Conservation (phyloP, 2,113 vertebrate species). For the Pachycephala philippinensis region DNA sequence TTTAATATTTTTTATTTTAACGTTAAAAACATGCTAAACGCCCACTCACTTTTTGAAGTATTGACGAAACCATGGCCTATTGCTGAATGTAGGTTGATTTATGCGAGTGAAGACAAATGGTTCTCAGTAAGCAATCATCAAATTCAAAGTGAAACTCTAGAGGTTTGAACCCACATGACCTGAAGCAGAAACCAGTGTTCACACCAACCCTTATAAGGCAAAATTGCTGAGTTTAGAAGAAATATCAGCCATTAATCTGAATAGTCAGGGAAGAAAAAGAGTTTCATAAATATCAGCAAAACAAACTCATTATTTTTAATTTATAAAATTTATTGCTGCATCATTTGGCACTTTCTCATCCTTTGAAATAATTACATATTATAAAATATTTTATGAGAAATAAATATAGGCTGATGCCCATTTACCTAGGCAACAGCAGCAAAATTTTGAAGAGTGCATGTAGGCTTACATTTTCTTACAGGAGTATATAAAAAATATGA, state of each 20-base stretch:
- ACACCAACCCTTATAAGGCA: not conserved
- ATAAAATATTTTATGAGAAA: not conserved
- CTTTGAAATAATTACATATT: not conserved
- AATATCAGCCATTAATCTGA: not conserved
- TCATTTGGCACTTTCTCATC: not conserved
- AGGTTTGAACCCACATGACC: constrained; percentile 45
- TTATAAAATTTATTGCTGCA: not conserved
- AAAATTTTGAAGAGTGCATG: not conserved
- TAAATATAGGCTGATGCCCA: not conserved
- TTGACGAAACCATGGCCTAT: not conserved
- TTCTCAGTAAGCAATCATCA: constrained; percentile 40
- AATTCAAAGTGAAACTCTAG: constrained; percentile 48
- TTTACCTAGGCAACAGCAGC: not conserved
- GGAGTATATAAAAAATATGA: not conserved
- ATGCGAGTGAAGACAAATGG: constrained; percentile 11
- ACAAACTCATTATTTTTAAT: not conserved
- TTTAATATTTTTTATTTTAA: too few species aligned
- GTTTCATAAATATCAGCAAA: not conserved
- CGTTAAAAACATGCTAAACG: not conserved
- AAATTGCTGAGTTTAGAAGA: not conserved
- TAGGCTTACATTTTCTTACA: not conserved
- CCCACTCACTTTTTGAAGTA: not conserved
- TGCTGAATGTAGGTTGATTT: constrained; percentile 36
- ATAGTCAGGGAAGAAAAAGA: not conserved
- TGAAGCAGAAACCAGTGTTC: constrained; percentile 19